Base-by-base conservation (phyloP, 2,888 invertebrate species). In the Entomobrya proxima region DNA sequence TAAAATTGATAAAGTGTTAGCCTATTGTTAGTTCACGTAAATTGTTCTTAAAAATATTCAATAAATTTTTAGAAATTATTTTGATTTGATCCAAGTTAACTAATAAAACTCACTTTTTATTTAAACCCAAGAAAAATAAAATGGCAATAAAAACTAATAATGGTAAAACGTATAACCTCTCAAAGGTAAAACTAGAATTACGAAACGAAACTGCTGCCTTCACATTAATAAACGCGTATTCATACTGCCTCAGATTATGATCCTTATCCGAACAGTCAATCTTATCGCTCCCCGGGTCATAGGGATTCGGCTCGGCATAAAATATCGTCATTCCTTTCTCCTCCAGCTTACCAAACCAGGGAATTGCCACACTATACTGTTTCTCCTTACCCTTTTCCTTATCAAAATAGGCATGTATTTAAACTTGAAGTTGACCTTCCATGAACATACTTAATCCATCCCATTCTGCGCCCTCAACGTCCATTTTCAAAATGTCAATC, bases 401-500 rank as follows among this genome's bases (percentile, higher is more conserved):
- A n/a, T n/a, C n/a, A n/a, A n/a, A n/a, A n/a, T n/a, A n/a, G 5
- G 24, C 30, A 61, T 61, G 61, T 7, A 24, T 5, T 15, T 61
- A 13, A 13, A 61, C 61, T 21, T 18, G 30, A 7, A 61, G 27
- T 24, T 61, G 61, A 9, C 61, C 61, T 21, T 61, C 9, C 21
- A 61, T 11, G 6, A 61, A 18, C 30, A 11, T 13, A 27, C 6
- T 21, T 27, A 61, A 27, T 11, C 61, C 21, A 13, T 61, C 61
- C 5, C 11, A 61, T 24, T 61, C 61, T 6, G 61, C 61, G 5
- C 61, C 61, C 24, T 61, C 61, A 13, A 61, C 61, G 15, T 61
- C 61, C 27, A 61, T 24, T 15, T 61, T 61, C 30, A 61, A 15
- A 27, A 61, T 61, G 15, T 61, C 61, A 61, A 61, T 61, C 61